Percentiles rank a stretch among this genome's conserved stretches.
Conservation (phyloP, 2,113 vertebrate species). For the Perognathus longimembris region DNA sequence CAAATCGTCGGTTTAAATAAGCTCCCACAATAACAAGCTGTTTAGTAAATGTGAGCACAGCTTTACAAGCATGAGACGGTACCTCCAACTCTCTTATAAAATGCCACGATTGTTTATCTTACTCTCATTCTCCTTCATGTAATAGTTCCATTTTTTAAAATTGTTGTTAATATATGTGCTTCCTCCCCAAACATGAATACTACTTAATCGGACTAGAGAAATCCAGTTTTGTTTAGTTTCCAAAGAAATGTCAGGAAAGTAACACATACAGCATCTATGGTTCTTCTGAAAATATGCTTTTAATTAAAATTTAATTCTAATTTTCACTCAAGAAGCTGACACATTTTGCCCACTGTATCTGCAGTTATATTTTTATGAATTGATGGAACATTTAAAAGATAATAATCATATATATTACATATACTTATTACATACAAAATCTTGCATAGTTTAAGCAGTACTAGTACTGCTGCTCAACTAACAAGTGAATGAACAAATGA, state of each 20-base stretch:
- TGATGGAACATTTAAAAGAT: conserved; percentile 30
- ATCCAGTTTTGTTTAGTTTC: neutral
- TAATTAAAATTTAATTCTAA: conserved; percentile 40
- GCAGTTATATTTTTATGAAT: conserved; percentile 22
- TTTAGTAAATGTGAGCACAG: conserved; percentile 83
- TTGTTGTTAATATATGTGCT: neutral
- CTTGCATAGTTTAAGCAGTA: neutral
- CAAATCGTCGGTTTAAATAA: conserved; percentile 87
- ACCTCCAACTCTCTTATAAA: conserved; percentile 73
- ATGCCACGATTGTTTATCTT: conserved; percentile 55
- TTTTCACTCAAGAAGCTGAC: conserved; percentile 8
- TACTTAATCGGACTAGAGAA: conserved; percentile 57
- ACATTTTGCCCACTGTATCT: conserved; percentile 4
- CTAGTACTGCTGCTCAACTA: neutral
- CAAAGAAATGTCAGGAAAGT: conserved; percentile 29
- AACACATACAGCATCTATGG: neutral
- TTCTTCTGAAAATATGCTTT: conserved; percentile 45
- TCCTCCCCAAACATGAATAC: conserved; percentile 62
- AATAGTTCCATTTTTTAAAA: conserved; percentile 26
- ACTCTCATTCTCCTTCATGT: conserved; percentile 37
- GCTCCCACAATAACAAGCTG: conserved; percentile 81
- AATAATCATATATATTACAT: neutral
- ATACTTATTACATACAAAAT: neutral
- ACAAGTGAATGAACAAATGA: neutral
- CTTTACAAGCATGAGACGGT: conserved; percentile 76